Evolutionary conservation across 2,797 vertebrate species (phyloP), one percentile per base, ranked within the genome.

Genomic region (Galaxias olidus): DNA sequence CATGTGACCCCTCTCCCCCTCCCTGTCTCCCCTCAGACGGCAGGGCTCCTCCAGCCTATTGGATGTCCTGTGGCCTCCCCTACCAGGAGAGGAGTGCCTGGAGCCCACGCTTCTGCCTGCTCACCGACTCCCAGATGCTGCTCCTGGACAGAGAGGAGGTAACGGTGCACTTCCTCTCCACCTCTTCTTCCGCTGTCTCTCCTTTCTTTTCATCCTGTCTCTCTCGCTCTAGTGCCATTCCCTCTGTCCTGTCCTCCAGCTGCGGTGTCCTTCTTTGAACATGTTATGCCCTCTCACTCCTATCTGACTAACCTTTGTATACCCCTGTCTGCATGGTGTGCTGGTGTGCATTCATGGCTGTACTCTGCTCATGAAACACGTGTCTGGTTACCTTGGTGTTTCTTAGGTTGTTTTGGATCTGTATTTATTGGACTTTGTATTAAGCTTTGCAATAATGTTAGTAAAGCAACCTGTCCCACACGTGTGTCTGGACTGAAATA

Each of bases 121-220:
- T 90, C 15, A 84, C 84, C 0, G 90, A 93, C 82, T 80, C 84
- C 81, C 90, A 91, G 79, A 87, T 90, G 87, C 76, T 92, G 75
- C 87, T 93, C 47, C 80, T 90, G 81, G 89, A 89, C 45, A 90
- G 90, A 63, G 88, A 92, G 69, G 88, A 91, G 90, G 88, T 89
- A 89, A 78, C 81, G 66, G 85, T 78, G 82, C 51, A 44, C 75
- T 67, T 40, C 45, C 18, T 6, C 20, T 53, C 8, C 4, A 17
- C 11, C 15, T 53, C 51, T 10, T 53, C 73, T 71, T 43, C 18
- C 62, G 78, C 57, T 76, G 44, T 76, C 17, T 8, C 10, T 47
- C 11, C 14, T 17, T 20, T 10, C 40, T 13, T 6, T 2, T 30
- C 30, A 30, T 30, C 30, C 6, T 30, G 2, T 30, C 30, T 30